A percentile compares a stretch with the other conserved stretches of the same genome.
phyloP scores from a whole-genome alignment of 2,888 invertebrate species.

The Mantis religiosa region DNA sequence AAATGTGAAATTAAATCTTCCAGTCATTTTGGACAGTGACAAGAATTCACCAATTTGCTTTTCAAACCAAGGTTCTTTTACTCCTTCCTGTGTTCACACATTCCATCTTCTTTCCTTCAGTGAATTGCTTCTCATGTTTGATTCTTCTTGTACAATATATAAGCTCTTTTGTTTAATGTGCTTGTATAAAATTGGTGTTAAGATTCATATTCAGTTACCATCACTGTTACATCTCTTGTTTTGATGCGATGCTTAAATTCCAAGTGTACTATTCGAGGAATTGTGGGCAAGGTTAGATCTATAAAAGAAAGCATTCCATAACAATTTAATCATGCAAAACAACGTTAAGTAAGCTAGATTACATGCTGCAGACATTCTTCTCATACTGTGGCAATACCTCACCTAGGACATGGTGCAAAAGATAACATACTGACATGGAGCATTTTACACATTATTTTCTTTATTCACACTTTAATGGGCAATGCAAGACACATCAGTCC shows the following conservation, averaged over 20 bases:
- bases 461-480: not conserved
- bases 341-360: not conserved
- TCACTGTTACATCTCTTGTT: not conserved
- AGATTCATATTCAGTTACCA: not conserved
- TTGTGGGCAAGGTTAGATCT: not conserved
- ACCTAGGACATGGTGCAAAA: not conserved
- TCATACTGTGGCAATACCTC: not conserved
- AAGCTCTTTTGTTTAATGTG: not conserved
- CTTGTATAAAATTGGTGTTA: not conserved
- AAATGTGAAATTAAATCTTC: no score
- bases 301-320: not conserved
- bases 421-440: not conserved
- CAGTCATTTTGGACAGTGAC: not conserved
- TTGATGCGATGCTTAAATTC: not conserved
- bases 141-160: not conserved
- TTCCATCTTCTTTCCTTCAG: not conserved
- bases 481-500: not conserved
- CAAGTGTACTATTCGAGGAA: not conserved
- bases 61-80: not conserved
- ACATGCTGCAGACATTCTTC: not conserved
- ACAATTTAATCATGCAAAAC: not conserved
- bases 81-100: not conserved
- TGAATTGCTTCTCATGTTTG: not conserved
- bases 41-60: not conserved
- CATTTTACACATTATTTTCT: not conserved